Evolutionary conservation across 2,888 invertebrate genomes (phyloP).

Genomic region (Rhorus exstirpatorius): DNA sequence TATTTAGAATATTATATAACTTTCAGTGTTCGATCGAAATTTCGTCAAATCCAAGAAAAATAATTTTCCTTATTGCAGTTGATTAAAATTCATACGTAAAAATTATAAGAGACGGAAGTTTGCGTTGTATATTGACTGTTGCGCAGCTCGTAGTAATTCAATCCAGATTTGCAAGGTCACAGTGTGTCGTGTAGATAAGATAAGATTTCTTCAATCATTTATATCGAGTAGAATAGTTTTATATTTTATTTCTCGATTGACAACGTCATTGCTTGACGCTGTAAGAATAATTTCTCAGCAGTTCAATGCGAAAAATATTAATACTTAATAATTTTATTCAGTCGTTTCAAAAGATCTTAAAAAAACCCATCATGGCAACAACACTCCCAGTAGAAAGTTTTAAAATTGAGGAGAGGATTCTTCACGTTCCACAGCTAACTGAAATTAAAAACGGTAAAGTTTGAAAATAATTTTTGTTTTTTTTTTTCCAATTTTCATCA

Average conservation of each 20-base stretch:
- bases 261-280: background rate
- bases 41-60: no score
- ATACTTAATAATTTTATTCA: background rate
- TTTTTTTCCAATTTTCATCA: background rate
- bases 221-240: background rate
- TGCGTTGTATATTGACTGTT: background rate
- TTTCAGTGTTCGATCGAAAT: background rate
- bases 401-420: constrained; percentile 74
- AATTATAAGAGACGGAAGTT: background rate
- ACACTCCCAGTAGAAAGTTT: constrained; percentile 64
- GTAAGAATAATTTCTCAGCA: background rate
- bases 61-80: no score
- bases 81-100: background rate
- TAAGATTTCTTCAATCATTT: constrained; percentile 14
- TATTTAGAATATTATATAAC: background rate
- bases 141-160: constrained; percentile 16
- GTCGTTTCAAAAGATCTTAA: background rate
- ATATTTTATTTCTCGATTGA: background rate
- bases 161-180: constrained; percentile 24
- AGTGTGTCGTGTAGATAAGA: constrained; percentile 43
- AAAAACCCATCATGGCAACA: constrained; percentile 50
- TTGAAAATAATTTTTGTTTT: background rate
- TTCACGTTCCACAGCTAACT: constrained; percentile 87
- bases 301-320: background rate
- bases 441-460: constrained; percentile 89